Base-by-base conservation (phyloP, 92 coral and sea anemone genomes). In the Phenganax marumi region DNA sequence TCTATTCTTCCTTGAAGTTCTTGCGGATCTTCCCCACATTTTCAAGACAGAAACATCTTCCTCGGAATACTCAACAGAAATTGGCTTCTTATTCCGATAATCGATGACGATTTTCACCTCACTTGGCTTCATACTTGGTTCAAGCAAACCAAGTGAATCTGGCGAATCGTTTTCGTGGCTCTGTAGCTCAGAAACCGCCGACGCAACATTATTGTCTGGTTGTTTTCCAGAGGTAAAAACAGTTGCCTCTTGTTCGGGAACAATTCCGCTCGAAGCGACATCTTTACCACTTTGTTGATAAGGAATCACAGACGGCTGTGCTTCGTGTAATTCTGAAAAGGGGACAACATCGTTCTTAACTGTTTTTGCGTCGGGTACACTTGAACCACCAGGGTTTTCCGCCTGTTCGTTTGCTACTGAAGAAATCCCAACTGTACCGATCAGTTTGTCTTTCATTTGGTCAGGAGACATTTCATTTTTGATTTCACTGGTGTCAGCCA, bases 61-160 rank as follows among this genome's bases (percentile, higher is more conserved):
- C n/a, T 26, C 56, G 10, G 58, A 43, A 57, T 58, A 77, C 22
- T 77, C 82, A 14, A 77, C 57, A 24, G 82, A 77, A 4, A 77
- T 70, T 43, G 82, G 82, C 61, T 56, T 77, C 39, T 77, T 77
- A 18, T 60, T 61, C 64, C 82, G 82, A 65, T 77, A 77, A 55
- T 77, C 82, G 47, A 77, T 77, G 47, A 58, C 58, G 43, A 77
- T 56, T 11, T 48, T 77, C 21, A 77, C 82, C 24, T 65, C 82
- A 46, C 13, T 46, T 10, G 55, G n/a, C 16, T 14, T 56, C n/a
- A 14, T 14, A 21, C 7, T 21, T 21, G 1, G 3, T 56, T 43
- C 56, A 12, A 14, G 43, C 43, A 21, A 68, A 12, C 12, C 73
- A 50, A 50, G 48, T 8, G 47, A 68, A 18, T 25, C 73, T 16